These are phyloP conservation scores for Chamaea fasciata DNA, from an alignment of 2,113 vertebrate genomes.

Conservation along the genomic window DNA sequence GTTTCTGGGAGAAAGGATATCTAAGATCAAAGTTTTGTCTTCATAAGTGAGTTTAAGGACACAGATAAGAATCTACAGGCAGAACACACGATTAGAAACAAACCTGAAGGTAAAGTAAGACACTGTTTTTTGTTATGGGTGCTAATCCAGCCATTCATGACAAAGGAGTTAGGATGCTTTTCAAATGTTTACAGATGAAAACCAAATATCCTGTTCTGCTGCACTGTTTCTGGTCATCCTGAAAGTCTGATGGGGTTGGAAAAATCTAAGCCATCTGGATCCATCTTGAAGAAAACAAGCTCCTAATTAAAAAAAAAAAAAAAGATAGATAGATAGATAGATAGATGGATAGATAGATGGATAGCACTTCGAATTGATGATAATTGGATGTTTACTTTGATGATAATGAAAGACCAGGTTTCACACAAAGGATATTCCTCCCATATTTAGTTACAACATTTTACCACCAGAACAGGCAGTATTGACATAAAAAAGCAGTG, in stretches of 20 bases:
- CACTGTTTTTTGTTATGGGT: rapidly evolving
- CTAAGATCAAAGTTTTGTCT: slow-evolving; percentile 21
- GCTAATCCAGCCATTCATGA: neutral
- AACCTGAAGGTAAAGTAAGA: neutral
- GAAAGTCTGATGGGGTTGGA: neutral
- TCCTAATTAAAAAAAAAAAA: neutral
- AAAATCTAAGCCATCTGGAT: neutral
- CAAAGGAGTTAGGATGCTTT: neutral
- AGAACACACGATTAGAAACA: neutral
- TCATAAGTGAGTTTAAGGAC: slow-evolving; percentile 13
- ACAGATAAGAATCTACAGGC: neutral
- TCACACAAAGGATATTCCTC: neutral
- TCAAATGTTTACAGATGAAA: neutral
- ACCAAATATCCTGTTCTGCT: neutral
- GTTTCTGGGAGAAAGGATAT: slow-evolving; percentile 13
- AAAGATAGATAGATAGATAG: neutral
- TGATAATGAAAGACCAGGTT: neutral
- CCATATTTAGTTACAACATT: neutral
- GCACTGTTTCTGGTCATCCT: neutral
- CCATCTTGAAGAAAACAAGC: neutral
- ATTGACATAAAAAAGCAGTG: neutral
- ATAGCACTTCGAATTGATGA: neutral
- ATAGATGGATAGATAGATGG: neutral
- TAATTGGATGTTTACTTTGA: neutral
- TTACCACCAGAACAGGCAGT: neutral